Conservation (phyloP, 2,888 invertebrate genomes). For the Acanthosepion pharaonis region DNA sequence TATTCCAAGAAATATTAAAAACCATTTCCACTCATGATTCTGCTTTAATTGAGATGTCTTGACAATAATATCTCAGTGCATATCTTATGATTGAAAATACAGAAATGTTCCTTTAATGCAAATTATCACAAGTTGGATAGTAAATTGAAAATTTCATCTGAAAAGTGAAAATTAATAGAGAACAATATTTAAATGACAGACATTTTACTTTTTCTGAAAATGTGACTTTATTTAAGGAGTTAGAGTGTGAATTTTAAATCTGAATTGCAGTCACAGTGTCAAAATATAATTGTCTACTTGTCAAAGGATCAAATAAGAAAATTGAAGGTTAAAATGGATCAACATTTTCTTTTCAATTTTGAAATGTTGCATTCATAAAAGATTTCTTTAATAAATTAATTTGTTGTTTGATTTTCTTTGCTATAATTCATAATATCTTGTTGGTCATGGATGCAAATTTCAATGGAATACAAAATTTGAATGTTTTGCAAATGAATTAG, state of each 20-base stretch:
- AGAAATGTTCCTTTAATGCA: background rate
- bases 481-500: background rate
- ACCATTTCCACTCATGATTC: background rate
- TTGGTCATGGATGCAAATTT: background rate
- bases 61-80: background rate
- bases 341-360: background rate
- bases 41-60: background rate
- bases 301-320: background rate
- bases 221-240: background rate
- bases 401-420: background rate
- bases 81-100: background rate
- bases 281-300: slow-evolving; percentile 33
- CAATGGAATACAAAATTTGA: background rate
- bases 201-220: background rate
- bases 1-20: background rate
- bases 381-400: background rate
- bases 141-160: background rate
- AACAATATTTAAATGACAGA: background rate
- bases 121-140: background rate
- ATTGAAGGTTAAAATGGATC: background rate
- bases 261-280: background rate
- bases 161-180: slow-evolving; percentile 6
- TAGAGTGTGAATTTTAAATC: background rate
- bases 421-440: background rate
- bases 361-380: background rate